Evolutionary conservation across 2,888 invertebrate genomes (phyloP).

Genomic region (Dione vanillae): DNA sequence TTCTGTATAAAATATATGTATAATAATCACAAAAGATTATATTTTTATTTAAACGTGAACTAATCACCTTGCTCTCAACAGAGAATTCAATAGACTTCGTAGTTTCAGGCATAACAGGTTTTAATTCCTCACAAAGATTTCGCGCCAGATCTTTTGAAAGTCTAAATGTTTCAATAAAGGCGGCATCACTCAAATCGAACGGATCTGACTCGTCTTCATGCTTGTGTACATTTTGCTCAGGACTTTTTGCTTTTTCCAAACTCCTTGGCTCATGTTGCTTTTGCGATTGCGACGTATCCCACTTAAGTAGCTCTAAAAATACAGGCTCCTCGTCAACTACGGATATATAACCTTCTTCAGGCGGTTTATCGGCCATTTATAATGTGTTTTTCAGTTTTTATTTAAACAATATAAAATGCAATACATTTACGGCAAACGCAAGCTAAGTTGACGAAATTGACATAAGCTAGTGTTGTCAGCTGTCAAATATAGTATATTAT

Average conservation of each 20-base stretch:
- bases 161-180: slow-evolving; percentile 72
- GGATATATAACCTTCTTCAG: slow-evolving; percentile 77
- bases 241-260: slow-evolving; percentile 69
- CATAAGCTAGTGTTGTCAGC: slow-evolving; percentile 40
- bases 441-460: slow-evolving; percentile 50
- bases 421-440: slow-evolving; percentile 58
- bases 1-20: no score
- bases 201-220: slow-evolving; percentile 67
- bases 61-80: slow-evolving; percentile 72
- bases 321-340: slow-evolving; percentile 79
- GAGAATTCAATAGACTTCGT: slow-evolving; percentile 75
- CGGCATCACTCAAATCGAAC: slow-evolving; percentile 68
- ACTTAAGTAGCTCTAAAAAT: slow-evolving; percentile 76
- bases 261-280: slow-evolving; percentile 58
- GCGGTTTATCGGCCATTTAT: slow-evolving; percentile 77
- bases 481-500: slow-evolving; percentile 7
- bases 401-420: slow-evolving; percentile 47
- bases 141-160: slow-evolving; percentile 72
- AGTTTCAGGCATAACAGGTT: slow-evolving; percentile 75
- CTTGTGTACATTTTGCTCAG: slow-evolving; percentile 69
- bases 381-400: slow-evolving; percentile 58
- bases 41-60: not conserved
- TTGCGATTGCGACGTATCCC: slow-evolving; percentile 70
- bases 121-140: slow-evolving; percentile 68
- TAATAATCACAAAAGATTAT: not conserved